Evolutionary conservation across 1,140 invertebrate species (phyloP), one percentile per base, ranked within the genome.

Genomic region (Pachypeltis micranthus): DNA sequence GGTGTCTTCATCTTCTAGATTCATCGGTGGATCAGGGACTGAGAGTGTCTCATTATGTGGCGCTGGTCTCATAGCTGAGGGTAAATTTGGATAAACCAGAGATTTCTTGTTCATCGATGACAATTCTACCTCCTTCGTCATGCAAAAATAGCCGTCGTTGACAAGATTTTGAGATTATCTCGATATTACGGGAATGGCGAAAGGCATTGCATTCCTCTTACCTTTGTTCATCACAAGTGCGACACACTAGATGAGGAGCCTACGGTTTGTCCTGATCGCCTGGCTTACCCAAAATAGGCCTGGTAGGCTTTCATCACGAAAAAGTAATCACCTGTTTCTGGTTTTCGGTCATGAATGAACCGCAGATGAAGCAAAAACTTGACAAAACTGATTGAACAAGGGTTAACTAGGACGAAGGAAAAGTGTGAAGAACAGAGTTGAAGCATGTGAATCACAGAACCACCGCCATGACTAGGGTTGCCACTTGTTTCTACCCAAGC

Each of bases 241-340:
- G 66, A 14, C 10, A 51, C 47, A 51, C 47, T 16, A 14, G 34
- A n/a, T 7, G 34, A 16, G 44, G 44, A 57, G 61, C 61, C 61
- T 44, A 67, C 14, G 58, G 23, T 63, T 70, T 69, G 28, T 70
- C 66, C 59, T 70, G 69, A 63, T 68, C 65, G 51, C 67, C 69
- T 25, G 69, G 24, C 63, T 68, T 67, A 34, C 23, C 59, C 62
- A 55, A 65, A 67, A 47, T 68, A 68, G 21, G 7, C 19, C 47
- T 51, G 10, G 21, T 51, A 51, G 4, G 47, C 47, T 51, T 51
- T 51, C 4, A 34, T 60, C 31, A 60, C 24, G 39, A 51, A n/a
- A n/a, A n/a, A n/a, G n/a, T n/a, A n/a, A n/a, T n/a, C n/a, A n/a
- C n/a, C n/a, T n/a, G n/a, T n/a, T n/a, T n/a, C n/a, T n/a, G n/a